Percentiles rank a stretch among this genome's conserved stretches.
Evolutionary conservation across 1,140 invertebrate species (phyloP).

Genomic region (Diuraphis noxia): DNA sequence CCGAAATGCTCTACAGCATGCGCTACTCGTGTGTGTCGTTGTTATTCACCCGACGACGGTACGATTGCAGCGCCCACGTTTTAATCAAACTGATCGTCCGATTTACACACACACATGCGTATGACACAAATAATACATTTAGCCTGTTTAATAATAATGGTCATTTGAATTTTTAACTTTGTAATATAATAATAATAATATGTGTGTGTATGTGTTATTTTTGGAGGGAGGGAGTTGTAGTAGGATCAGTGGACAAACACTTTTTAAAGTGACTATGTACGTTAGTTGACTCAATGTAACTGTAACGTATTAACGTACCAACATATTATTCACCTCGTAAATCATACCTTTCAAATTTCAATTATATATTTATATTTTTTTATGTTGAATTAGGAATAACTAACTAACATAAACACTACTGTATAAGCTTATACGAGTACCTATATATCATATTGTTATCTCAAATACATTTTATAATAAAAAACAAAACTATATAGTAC

Average conservation of each 20-base stretch:
- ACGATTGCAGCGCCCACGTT: neutral
- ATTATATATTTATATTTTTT: no score
- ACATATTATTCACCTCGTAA: no score
- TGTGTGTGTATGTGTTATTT: no score
- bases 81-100: neutral
- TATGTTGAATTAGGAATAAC: no score
- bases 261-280: rapidly evolving
- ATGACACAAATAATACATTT: neutral
- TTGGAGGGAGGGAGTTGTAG: no score
- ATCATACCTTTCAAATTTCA: no score
- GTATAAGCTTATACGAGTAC: no score
- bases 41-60: neutral
- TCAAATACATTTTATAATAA: no score
- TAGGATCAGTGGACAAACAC: neutral
- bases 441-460: neutral
- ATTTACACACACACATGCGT: neutral
- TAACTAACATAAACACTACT: no score
- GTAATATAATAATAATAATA: neutral
- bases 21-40: neutral
- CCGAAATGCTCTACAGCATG: neutral
- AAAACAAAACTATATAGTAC: no score
- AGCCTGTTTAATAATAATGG: neutral
- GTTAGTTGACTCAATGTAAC: neutral
- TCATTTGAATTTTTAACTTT: neutral
- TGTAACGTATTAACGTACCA: neutral